Evolutionary conservation across 2,797 vertebrate genomes (phyloP).

Genomic region (Myotis myotis): DNA sequence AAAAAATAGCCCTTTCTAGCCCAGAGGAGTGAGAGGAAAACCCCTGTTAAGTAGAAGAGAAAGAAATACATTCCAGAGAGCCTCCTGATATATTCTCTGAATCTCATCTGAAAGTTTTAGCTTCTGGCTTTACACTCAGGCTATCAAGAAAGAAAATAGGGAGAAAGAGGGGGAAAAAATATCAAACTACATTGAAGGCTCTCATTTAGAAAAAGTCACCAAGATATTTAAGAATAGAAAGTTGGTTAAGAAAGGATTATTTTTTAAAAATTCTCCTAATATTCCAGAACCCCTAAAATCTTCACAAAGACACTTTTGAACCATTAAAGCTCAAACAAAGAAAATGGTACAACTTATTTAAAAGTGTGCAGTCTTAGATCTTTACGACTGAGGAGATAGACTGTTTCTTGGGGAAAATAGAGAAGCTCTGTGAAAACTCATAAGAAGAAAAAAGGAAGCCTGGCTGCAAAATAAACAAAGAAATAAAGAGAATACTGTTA

Average conservation of each 20-base stretch:
- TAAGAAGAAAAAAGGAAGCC: neutral
- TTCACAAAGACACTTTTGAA: neutral
- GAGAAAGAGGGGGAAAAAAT: neutral
- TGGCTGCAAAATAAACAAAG: neutral
- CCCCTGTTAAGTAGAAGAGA: neutral
- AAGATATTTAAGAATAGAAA: slow-evolving; percentile 9
- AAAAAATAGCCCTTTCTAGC: neutral
- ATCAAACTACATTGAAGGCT: slow-evolving; percentile 3
- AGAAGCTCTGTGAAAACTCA: neutral
- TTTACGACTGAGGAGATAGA: neutral
- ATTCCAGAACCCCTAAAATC: slow-evolving; percentile 13
- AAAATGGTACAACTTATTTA: neutral
- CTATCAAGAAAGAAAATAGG: neutral
- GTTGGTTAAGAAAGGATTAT: neutral
- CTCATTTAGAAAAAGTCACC: slow-evolving; percentile 20
- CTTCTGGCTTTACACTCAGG: neutral
- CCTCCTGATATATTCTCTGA: neutral
- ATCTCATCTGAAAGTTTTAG: neutral
- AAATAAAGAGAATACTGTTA: neutral
- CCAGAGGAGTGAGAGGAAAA: neutral
- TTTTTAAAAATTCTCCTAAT: neutral
- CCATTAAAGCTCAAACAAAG: neutral
- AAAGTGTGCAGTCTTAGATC: neutral
- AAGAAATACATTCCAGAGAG: neutral
- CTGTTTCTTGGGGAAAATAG: neutral